Base-by-base conservation (phyloP, 2,113 vertebrate species). In the Istiophorus platypterus region DNA sequence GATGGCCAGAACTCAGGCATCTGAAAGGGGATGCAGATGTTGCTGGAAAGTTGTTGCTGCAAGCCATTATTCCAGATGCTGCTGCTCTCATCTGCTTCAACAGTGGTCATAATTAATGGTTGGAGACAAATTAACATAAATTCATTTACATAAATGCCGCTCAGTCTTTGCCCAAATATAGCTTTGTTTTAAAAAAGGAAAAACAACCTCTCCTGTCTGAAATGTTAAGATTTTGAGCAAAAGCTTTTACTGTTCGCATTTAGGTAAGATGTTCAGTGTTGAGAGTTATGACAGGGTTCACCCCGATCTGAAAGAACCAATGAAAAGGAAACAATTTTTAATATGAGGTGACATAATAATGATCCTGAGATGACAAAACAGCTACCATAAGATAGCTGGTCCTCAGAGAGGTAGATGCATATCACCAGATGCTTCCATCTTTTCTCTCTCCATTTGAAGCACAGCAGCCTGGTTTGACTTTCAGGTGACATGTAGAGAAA, bases 21-120 rank as follows among this genome's bases (percentile, higher is more conserved):
- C 66, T 58, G 59, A 27, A 14, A 47, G 31, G 31, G 1, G 70
- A 62, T 73, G 6, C 69, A 75, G 80, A 75, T 82, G 82, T 75
- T 79, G 29, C 31, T 56, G 58, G 39, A 31, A 66, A 70, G 66
- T 27, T 20, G n/a, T 52, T 37, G 72, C 78, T 67, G 49, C n/a
- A 13, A 76, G 78, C 31, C 0, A 63, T 42, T 15, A 15, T 39
- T 17, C 24, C 42, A 11, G 7, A 67, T 9, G 65, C 85, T 22
- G 7, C 57, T 0, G 68, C 67, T 56, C 34, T 26, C 54, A 68
- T 68, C 29, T 59, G 61, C 22, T 72, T 26, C 12, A n/a, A 9
- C 0, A 64, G 7, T 29, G n/a, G 13, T 34, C 47, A 29, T 22
- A 39, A 26, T 59, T 14, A n/a, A 18, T 27, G 7, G 5, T 34